Base-by-base conservation (phyloP, 2,888 invertebrate genomes). In the Hecatera dysodea region DNA sequence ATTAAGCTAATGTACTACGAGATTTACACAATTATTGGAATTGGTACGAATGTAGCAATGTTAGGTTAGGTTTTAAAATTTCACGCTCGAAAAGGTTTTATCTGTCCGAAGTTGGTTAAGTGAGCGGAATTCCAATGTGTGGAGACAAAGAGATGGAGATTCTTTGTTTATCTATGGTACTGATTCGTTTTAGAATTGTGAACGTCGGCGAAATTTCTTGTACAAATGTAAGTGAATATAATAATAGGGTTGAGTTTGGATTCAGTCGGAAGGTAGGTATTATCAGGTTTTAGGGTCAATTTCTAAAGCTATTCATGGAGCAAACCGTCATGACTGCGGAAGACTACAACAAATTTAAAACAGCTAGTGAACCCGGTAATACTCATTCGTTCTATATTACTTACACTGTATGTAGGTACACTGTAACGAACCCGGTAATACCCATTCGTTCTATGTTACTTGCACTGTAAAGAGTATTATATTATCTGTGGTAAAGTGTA, bases 1-100 rank as follows among this genome's bases (percentile, higher is more conserved):
- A 60, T 63, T 69, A 67, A 82, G 67, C 63, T 82, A 71, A 80
- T 73, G 67, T 80, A 73, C 76, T 73, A 44, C 42, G 19, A 67
- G 22, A 64, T 52, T 64, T 57, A 36, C 67, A 56, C 62, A 67
- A 72, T 71, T 67, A 80, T 76, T 80, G 67, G 48, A 61, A 82
- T 70, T 61, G 27, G n/a, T 63, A 70, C 55, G 46, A 68, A 82
- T 66, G 44, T 59, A 67, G 55, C 50, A 46, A 48, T 24, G 36
- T 69, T 36, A 36, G 7, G 55, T 8, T 59, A 56, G 33, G 39
- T 50, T 59, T 68, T 24, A 60, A 76, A 72, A 76, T 63, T 66
- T 55, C 44, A 46, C 42, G 24, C 24, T 60, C 17, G 8, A 39
- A 75, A 56, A 70, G 27, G 39, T 74, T 77, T 70, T 74, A 65